Conservation (phyloP, 2,888 invertebrate genomes). For the Drosophila affinis region DNA sequence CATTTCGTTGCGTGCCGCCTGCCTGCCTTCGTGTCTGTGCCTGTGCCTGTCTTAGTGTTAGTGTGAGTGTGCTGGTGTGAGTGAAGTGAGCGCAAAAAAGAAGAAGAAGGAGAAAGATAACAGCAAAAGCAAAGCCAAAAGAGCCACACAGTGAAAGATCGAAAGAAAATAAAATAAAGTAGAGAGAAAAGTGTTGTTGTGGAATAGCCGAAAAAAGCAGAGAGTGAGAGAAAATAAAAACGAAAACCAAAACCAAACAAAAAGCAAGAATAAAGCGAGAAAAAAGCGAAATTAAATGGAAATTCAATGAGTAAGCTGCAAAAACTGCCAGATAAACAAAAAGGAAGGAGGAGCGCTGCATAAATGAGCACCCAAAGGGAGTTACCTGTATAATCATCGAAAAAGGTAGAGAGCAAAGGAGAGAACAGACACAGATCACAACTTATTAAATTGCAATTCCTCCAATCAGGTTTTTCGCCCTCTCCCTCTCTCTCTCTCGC, state of each 20-base stretch:
- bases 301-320: conserved; percentile 60
- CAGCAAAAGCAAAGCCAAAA: conserved; percentile 63
- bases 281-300: conserved; percentile 33
- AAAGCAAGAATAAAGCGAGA: conserved; percentile 34
- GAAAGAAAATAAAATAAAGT: conserved; percentile 69
- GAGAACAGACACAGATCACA: conserved; percentile 55
- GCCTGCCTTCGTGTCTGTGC: conserved; percentile 35
- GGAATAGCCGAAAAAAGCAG: conserved; percentile 45
- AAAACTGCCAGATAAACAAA: conserved; percentile 60
- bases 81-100: conserved; percentile 61
- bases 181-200: conserved; percentile 63
- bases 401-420: conserved; percentile 35
- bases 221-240: conserved; percentile 28
- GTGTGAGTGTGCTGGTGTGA: conserved; percentile 35
- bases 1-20: conserved; percentile 67
- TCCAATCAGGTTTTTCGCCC: conserved; percentile 55
- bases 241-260: conserved; percentile 49
- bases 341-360: conserved; percentile 50
- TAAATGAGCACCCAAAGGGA: conserved; percentile 65
- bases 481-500: not conserved
- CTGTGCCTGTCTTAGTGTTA: conserved; percentile 17
- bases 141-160: conserved; percentile 74
- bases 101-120: conserved; percentile 47
- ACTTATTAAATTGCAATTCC: conserved; percentile 71
- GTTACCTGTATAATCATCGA: conserved; percentile 56